A percentile compares a stretch with the other conserved stretches of the same genome.
phyloP scores from a whole-genome alignment of 2,888 invertebrate genomes.

The Torymus auratus region DNA sequence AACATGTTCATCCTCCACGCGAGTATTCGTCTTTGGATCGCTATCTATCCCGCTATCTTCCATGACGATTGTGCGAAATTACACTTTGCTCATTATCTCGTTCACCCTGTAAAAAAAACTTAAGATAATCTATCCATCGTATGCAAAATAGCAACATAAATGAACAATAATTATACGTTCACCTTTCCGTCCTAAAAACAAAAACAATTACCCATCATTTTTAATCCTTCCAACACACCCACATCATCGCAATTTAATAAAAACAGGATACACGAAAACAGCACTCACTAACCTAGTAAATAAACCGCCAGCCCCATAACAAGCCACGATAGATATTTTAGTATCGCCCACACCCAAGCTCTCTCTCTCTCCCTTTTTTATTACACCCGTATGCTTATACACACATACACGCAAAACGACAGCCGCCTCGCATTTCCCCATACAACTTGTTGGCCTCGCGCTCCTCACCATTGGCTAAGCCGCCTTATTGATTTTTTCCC shows the following conservation, averaged over 20 bases:
- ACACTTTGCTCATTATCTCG: constrained; percentile 1
- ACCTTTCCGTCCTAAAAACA: too few relatives aligned
- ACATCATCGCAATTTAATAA: too few relatives aligned
- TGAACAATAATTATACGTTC: too few relatives aligned
- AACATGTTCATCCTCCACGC: constrained; percentile 71
- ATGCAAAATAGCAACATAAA: too few relatives aligned
- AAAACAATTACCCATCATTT: too few relatives aligned
- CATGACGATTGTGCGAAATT: constrained; percentile 62
- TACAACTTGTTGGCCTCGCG: constrained; percentile 69
- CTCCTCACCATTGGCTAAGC: constrained; percentile 57
- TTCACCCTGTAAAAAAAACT: constrained; percentile 41
- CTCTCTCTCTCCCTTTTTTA: too few relatives aligned
- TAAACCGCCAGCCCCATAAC: too few relatives aligned
- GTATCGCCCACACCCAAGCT: too few relatives aligned
- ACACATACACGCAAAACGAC: not conserved
- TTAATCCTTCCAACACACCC: too few relatives aligned
- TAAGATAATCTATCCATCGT: not conserved
- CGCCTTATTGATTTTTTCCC: constrained; percentile 69
- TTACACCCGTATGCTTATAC: not conserved
- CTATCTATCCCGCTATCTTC: constrained; percentile 78
- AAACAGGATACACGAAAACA: too few relatives aligned
- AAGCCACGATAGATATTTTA: too few relatives aligned
- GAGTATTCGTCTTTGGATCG: constrained; percentile 74
- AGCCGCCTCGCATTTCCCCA: constrained; percentile 34
- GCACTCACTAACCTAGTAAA: too few relatives aligned